phyloP scores from a whole-genome alignment of 2,888 invertebrate genomes.

The Lottia scabra region DNA sequence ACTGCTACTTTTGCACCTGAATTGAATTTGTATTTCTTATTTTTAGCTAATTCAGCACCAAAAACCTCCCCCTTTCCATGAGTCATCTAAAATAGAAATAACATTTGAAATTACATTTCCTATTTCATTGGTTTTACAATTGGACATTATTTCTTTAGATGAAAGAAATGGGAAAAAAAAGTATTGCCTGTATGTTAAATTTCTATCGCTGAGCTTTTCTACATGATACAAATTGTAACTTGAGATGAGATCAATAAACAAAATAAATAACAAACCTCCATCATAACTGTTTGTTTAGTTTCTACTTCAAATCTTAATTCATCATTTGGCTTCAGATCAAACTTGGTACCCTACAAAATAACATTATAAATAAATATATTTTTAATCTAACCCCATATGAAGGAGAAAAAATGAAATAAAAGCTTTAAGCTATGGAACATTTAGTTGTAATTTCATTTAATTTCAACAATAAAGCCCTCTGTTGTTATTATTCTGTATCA shows the following conservation, averaged over 20 bases:
- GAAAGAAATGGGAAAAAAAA: too few relatives aligned
- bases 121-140: too few relatives aligned
- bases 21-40: slow-evolving; percentile 89
- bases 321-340: slow-evolving; percentile 86
- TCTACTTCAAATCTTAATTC: slow-evolving; percentile 97
- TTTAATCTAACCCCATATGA: too few relatives aligned
- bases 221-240: too few relatives aligned
- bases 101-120: not conserved
- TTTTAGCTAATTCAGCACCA: slow-evolving; percentile 94
- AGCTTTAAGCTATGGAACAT: too few relatives aligned
- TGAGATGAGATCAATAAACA: not conserved
- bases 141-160: too few relatives aligned
- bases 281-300: slow-evolving; percentile 51
- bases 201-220: not conserved
- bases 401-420: too few relatives aligned
- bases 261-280: slow-evolving; percentile 45
- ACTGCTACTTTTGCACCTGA: slow-evolving; percentile 94
- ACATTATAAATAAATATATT: too few relatives aligned
- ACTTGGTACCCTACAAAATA: slow-evolving; percentile 72
- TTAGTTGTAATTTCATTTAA: too few relatives aligned
- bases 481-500: too few relatives aligned
- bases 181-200: too few relatives aligned
- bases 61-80: slow-evolving; percentile 95
- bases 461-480: too few relatives aligned
- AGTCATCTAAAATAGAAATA: slow-evolving; percentile 77